Evolutionary conservation across 2,797 vertebrate species (phyloP), one percentile per base, ranked within the genome.

Genomic region (Acipenser transmontanus): DNA sequence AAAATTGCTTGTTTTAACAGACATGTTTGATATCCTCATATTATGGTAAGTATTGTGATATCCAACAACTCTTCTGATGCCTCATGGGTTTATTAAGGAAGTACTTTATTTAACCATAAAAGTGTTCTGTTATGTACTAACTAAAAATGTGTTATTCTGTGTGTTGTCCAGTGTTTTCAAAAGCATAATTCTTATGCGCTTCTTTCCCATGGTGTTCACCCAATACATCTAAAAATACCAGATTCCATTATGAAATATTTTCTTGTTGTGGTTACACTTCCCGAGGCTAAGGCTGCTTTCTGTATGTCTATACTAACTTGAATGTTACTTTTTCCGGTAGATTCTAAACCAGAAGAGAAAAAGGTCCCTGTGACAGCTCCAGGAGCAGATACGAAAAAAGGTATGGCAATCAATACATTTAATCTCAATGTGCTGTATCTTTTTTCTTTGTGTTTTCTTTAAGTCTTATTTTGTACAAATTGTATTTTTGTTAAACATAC

Each of bases 321-420:
- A 57, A 13, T 57, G 12, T 11, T 11, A 57, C 54, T n/a, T 7
- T 34, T 4, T 14, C 50, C 20, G 52, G 80, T 70, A 68, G 67
- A 77, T 72, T 81, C 67, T 81, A 63, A 72, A 76, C 70, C 76
- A 91, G 90, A 87, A 85, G 84, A 81, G 79, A 81, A 82, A 76
- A 91, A 88, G 63, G 89, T 84, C 71, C 94, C 95, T 0, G 91
- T 97, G 69, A 82, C 91, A 64, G 70, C 87, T 64, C 96, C 96
- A 2, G 94, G 93, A 71, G 88, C 93, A 72, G 93, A 91, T 71
- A 93, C 94, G 89, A 98, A 91, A 89, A 72, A 96, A 95, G 96
- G 96, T 98, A 94, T 72, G 82, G 75, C 71, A 68, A 70, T 66
- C 2, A 54, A 54, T 54, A 34, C 34, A 34, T 34, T 34, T 34